Base-by-base conservation (phyloP, 2,113 vertebrate species). In the Microtus pennsylvanicus region DNA sequence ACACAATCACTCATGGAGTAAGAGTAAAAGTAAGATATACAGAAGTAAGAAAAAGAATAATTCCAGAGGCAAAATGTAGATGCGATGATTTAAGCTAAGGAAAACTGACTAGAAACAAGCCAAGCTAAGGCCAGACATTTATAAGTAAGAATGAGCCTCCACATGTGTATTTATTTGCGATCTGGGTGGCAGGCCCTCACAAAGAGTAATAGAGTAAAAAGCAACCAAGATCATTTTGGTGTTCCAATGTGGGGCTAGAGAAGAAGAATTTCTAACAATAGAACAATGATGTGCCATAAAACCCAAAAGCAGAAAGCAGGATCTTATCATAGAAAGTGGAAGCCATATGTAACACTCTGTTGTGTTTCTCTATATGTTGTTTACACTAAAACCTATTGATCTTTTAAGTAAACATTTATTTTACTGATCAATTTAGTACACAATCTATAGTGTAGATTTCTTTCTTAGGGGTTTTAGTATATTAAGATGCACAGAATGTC, bases 231-330 rank as follows among this genome's bases (percentile, higher is more conserved):
- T 17, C 16, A 17, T 58, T 58, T 58, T 58, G 55, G 17, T 58
- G 55, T 58, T 19, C 55, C 5, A 58, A 58, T 58, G 55, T 19
- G 55, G 16, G 17, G 55, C 16, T 58, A 76, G 80, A 63, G 30
- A 93, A 42, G 2, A 8, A 16, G 17, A 58, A 58, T 19, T 19
- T 58, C 17, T 5, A 58, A 58, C 17, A 58, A 58, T 58, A 58
- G 55, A 45, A 65, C 26, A 72, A 63, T 82, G 24, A 63, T 77
- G 38, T 87, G 3, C 42, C 13, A 72, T n/a, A n/a, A 81, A 89
- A 82, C 65, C 24, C 83, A 93, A 91, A 28, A 24, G 7, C n/a
- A 94, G 55, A 96, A 94, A 93, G 5, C 42, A 86, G 85, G 50
- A 22, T 80, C 21, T 63, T n/a, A 61, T 12, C 14, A 55, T 55